Conservation (phyloP, 2,888 invertebrate genomes). For the Entomobrya proxima region DNA sequence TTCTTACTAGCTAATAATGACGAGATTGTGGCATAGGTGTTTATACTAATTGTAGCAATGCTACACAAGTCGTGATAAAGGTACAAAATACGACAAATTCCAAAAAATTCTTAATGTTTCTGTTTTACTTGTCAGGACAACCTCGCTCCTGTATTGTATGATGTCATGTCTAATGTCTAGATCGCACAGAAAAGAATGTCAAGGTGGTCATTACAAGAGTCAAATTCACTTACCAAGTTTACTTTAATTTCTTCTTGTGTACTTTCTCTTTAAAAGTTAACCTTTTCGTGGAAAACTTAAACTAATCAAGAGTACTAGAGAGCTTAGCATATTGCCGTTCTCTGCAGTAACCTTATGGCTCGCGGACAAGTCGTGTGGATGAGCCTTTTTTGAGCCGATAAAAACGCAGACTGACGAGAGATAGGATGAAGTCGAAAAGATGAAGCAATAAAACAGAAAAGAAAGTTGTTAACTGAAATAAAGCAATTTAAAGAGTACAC, state of each 20-base stretch:
- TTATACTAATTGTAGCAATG: background rate
- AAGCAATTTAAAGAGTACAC: conserved; percentile 18
- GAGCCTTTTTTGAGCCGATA: background rate
- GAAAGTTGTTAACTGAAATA: conserved; percentile 26
- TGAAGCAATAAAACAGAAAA: conserved; percentile 33
- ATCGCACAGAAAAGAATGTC: conserved; percentile 40
- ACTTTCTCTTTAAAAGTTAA: conserved; percentile 8
- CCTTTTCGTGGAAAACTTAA: conserved; percentile 22
- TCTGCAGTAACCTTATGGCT: background rate
- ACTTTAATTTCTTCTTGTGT: background rate
- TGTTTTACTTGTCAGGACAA: background rate
- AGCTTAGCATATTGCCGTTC: conserved; percentile 7
- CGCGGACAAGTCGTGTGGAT: background rate
- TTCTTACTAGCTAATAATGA: background rate
- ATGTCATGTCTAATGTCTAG: background rate
- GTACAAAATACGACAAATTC: background rate
- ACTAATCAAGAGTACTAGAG: background rate
- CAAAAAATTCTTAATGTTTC: too few species aligned
- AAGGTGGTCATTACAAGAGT: conserved; percentile 53
- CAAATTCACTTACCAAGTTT: conserved; percentile 30
- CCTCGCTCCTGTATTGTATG: background rate
- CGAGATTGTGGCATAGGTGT: background rate
- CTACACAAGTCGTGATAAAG: background rate
- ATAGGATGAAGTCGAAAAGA: background rate
- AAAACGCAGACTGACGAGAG: background rate